A percentile compares a stretch with the other conserved stretches of the same genome.
Conservation (phyloP, 2,888 invertebrate genomes). For the Pachycephus smyrnensis region DNA sequence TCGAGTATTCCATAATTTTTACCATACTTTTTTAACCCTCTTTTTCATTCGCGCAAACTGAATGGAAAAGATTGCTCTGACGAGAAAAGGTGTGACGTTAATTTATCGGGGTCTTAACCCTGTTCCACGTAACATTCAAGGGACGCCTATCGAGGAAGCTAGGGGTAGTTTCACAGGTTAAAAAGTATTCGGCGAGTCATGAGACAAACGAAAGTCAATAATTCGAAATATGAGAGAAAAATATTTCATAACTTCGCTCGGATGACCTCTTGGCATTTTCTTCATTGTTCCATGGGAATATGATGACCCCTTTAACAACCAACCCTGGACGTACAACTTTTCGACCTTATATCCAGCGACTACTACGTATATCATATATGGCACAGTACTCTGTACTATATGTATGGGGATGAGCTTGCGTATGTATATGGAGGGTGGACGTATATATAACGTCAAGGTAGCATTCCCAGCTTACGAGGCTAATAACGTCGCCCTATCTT, state of each 20-base stretch:
- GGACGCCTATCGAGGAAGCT: not conserved
- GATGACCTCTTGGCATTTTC: slow-evolving; percentile 25
- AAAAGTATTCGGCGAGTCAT: not conserved
- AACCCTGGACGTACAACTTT: not conserved
- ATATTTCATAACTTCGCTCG: slow-evolving; percentile 31
- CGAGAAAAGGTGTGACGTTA: not conserved
- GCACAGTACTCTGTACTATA: not conserved
- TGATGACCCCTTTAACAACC: slow-evolving; percentile 17
- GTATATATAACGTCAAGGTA: not conserved
- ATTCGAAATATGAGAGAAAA: slow-evolving; percentile 22
- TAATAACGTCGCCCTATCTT: slow-evolving; percentile 11
- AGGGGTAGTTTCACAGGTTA: not conserved
- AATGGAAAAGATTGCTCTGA: not conserved
- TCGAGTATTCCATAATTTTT: not conserved
- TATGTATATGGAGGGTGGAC: not conserved
- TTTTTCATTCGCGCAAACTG: not conserved
- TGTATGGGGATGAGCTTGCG: not conserved
- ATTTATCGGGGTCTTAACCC: not conserved
- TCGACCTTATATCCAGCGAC: not conserved
- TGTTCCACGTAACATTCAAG: not conserved
- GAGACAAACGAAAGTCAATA: not conserved
- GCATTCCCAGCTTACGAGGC: not conserved
- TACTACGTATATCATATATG: not conserved
- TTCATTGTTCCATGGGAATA: slow-evolving; percentile 31
- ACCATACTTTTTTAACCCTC: not conserved